These are phyloP conservation scores for Alviniconcha marisindica DNA, from an alignment of 1,140 invertebrate species.

Conservation along the genomic window DNA sequence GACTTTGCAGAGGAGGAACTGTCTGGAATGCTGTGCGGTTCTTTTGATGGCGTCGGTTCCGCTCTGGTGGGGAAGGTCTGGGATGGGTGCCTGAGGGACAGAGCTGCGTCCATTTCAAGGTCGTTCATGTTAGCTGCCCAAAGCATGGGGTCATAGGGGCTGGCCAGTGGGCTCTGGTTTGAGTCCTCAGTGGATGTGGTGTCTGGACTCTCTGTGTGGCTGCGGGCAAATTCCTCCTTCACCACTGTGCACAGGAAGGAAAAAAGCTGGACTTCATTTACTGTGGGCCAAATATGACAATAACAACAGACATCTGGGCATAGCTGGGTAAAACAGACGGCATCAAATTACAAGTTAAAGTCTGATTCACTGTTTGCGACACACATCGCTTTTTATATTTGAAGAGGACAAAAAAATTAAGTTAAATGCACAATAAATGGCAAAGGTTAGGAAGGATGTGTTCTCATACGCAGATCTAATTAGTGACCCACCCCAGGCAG, in stretches of 20 bases:
- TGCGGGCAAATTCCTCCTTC: slow-evolving; percentile 35
- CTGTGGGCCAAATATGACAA: too few relatives aligned
- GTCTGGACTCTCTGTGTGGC: slow-evolving; percentile 16
- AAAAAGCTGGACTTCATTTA: too few relatives aligned
- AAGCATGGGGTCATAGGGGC: slow-evolving; percentile 8
- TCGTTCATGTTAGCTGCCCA: neutral
- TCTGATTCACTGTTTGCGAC: too few relatives aligned
- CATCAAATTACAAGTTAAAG: too few relatives aligned
- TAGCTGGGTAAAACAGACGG: too few relatives aligned
- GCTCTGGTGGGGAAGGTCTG: neutral
- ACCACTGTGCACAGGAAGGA: slow-evolving; percentile 13
- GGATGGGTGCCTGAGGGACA: slow-evolving; percentile 2
- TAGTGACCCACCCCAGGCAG: too few relatives aligned
- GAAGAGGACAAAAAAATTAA: too few relatives aligned
- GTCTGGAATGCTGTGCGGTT: neutral
- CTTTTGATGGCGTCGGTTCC: neutral
- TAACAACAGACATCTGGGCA: neutral
- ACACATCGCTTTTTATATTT: too few relatives aligned
- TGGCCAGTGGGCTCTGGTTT: neutral
- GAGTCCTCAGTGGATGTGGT: neutral
- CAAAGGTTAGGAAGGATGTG: too few relatives aligned
- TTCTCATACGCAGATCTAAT: too few relatives aligned
- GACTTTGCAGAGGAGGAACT: neutral
- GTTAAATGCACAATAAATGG: too few relatives aligned
- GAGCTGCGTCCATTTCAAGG: slow-evolving; percentile 30